Base-by-base conservation (phyloP, 2,888 invertebrate species). In the Lasius fuliginosus region DNA sequence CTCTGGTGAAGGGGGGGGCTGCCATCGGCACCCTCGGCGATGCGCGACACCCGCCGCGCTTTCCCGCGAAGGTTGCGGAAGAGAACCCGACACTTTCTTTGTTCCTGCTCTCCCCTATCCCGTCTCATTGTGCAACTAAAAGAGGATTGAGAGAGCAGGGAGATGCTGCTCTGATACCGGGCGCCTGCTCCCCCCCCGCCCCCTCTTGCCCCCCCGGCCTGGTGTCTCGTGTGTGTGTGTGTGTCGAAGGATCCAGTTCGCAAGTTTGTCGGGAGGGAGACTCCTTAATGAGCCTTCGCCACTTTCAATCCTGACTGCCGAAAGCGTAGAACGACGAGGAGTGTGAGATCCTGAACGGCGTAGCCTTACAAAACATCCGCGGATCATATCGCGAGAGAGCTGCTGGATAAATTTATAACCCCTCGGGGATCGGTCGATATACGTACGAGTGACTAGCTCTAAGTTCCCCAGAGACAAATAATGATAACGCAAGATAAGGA, bases 51-150 rank as follows among this genome's bases (percentile, higher is more conserved):
- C 40, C 40, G 36, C 18, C 15, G 53, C 67, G 53, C 9, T 56
- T 58, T 27, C 58, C 11, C 53, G 49, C 81, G 42, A 77, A 79
- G 58, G 36, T 56, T 62, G 33, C 69, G 62, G 30, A 69, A 42
- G 64, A 46, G 58, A 58, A 15, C 36, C 46, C 42, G 33, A 27
- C 69, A 65, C 49, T 77, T 85, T 84, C 85, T 85, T 84, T 85
- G 77, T 84, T 77, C 76, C 73, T 49, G 67, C 53, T 67, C 42
- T 75, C 58, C 36, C 76, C 75, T 56, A 64, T 46, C 36, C 84
- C n/a, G 60, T 84, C 84, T 67, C 71, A 84, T 86, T 86, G 84
- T 84, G 56, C 68, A 65, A 71, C 69, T 81, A 84, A 86, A 86
- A 81, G 85, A 86, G 84, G 81, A 86, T 84, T 75, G 74, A 69